Percentiles rank a stretch among this genome's conserved stretches.
phyloP scores from a whole-genome alignment of 2,888 invertebrate genomes.

The Sphecodes monilicornis region DNA sequence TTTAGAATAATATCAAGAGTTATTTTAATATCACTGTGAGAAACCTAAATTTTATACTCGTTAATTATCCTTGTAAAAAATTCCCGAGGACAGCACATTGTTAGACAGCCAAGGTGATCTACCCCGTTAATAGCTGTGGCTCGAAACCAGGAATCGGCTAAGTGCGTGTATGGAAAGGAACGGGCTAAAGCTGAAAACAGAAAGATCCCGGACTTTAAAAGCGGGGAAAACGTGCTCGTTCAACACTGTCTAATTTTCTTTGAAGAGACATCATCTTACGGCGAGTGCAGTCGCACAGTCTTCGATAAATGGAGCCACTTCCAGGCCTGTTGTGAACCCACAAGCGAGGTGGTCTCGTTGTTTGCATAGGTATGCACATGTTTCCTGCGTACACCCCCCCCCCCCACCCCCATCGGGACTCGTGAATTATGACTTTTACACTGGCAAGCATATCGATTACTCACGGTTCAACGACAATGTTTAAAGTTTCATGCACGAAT shows the following conservation, averaged over 20 bases:
- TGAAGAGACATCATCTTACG: constrained; percentile 7
- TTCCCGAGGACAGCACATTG: not conserved
- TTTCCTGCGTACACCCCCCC: not conserved
- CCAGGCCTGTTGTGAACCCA: constrained; percentile 10
- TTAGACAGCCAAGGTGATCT: not conserved
- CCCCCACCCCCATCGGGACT: constrained; percentile 18
- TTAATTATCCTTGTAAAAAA: not conserved
- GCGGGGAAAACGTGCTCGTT: constrained; percentile 31
- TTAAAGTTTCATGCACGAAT: constrained; percentile 25
- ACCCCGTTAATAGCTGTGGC: constrained; percentile 14
- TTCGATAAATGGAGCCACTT: constrained; percentile 29
- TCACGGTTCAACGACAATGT: constrained; percentile 48
- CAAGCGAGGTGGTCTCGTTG: not conserved
- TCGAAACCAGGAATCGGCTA: constrained; percentile 7
- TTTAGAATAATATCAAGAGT: too few relatives aligned
- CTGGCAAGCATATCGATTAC: constrained; percentile 56
- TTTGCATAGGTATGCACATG: constrained; percentile 13
- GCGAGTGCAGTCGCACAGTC: not conserved
- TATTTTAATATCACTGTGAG: too few relatives aligned
- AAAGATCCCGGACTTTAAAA: constrained; percentile 1
- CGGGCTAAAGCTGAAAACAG: not conserved
- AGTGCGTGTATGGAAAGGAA: constrained; percentile 3
- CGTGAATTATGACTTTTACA: constrained; percentile 62
- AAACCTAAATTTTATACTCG: not conserved
- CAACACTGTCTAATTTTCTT: constrained; percentile 48